Base-by-base conservation (phyloP, 2,113 vertebrate genomes). In the Micromys minutus region DNA sequence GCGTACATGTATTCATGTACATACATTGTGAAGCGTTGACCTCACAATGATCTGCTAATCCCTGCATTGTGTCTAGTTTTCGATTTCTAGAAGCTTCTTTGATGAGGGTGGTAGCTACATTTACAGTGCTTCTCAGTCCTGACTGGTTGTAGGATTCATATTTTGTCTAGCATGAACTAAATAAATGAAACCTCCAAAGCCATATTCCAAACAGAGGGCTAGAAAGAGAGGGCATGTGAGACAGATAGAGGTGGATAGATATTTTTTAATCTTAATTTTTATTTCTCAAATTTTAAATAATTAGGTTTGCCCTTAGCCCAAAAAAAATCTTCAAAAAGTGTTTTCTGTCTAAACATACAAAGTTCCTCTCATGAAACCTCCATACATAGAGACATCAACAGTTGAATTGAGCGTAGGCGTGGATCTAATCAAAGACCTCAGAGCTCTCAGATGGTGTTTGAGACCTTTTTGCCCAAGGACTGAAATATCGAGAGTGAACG, bases 381-480 rank as follows among this genome's bases (percentile, higher is more conserved):
- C 95, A 89, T 81, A 95, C 96, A 91, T 93, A 90, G 93, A 94
- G 90, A 65, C 84, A 97, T 89, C 93, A 90, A 74, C 97, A 96
- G 93, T 94, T 96, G 96, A 94, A 92, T 88, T 86, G 90, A 74
- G 90, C 97, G 96, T 97, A 96, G 96, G 96, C 86, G 87, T 94
- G 55, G 93, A 96, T 97, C 93, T 97, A 97, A 96, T 97, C 95
- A 95, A 93, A 97, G 95, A 76, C 81, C 92, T 97, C 85, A 39
- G 50, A 93, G 93, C 96, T 95, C 90, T 96, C 96, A 93, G 93
- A 94, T 90, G 87, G 63, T 59, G 34, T 93, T 96, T 90, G 90
- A 96, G 97, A 97, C 96, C 97, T 96, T 96, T 98, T 90, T 94
- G 95, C 96, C 97, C 61, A 26, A 94, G 86, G 86, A 96, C 96